Base-by-base conservation (phyloP, 2,797 vertebrate species). In the Manis crassicaudata region DNA sequence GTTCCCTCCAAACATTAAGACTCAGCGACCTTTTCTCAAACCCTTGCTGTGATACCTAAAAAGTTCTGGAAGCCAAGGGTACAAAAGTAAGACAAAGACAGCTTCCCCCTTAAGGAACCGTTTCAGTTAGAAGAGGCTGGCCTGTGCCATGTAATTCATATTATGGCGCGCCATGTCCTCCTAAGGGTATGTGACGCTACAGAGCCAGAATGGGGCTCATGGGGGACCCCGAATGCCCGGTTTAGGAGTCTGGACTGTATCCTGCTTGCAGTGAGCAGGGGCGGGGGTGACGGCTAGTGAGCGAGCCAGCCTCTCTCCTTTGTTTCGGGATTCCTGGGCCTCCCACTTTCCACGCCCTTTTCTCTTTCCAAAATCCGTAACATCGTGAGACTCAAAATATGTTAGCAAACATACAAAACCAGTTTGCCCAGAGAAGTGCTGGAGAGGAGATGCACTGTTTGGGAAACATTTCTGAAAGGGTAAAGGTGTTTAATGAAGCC, bases 151-250 rank as follows among this genome's bases (percentile, higher is more conserved):
- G n/a, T 50, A 21, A 23, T 35, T 43, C 12, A 1, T 14, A 4
- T 5, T 25, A 23, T 58, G 25, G 27, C 14, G 0, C 3, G 8
- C 32, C 9, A 17, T 12, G 2, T 46, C 50, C 12, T 18, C 63
- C 1, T 7, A 4, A 9, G 1, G 25, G 27, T 27, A 11, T 1
- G 5, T 46, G 7, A 29, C 25, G 0, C 23, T 14, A n/a, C 50
- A 11, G 17, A 4, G 13, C 2, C 2, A 50, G 67, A 40, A 2
- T 1, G 35, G 63, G 3, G 3, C 0, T 10, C 3, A 18, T 18
- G 37, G n/a, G 37, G 1, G 1, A 23, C 2, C 60, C 18, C 0
- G 2, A 10, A 27, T 2, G 50, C 35, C 50, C 2, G 18, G 6
- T 17, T 46, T 25, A 11, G 20, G 80, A 62, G 46, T 37, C 18